Conservation (phyloP, 2,113 vertebrate species). For the Syrmaticus mikado region DNA sequence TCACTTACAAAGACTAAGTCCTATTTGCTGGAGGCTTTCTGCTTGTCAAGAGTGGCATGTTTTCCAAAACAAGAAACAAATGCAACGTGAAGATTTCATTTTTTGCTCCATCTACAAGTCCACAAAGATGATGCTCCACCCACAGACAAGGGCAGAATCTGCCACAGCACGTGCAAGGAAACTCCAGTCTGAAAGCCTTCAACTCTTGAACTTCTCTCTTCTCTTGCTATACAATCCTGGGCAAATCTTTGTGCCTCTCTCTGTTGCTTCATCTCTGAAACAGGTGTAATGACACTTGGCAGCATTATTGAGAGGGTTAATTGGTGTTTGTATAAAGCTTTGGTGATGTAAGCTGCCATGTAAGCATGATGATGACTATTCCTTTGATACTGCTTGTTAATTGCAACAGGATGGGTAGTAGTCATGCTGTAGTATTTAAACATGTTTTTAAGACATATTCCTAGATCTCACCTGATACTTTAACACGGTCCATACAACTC, state of each 20-base stretch:
- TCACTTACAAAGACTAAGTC: background rate
- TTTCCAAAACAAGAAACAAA: background rate
- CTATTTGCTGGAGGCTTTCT: background rate
- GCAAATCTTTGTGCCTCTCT: background rate
- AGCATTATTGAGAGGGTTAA: constrained; percentile 7
- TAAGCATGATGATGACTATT: background rate
- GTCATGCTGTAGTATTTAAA: background rate
- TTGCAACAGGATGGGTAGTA: background rate
- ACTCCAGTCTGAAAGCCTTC: background rate
- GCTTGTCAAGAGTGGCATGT: background rate
- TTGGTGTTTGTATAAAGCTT: constrained; percentile 39
- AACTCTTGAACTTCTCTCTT: background rate
- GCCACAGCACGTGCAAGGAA: background rate
- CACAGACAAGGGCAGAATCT: background rate
- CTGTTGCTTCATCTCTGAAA: constrained; percentile 22
- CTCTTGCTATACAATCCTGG: background rate
- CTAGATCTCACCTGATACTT: background rate
- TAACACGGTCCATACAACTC: background rate
- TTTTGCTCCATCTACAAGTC: background rate
- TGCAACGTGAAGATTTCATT: background rate
- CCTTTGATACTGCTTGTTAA: background rate
- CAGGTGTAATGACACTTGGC: background rate
- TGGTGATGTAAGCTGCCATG: constrained; percentile 29
- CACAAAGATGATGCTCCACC: background rate
- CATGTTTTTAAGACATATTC: background rate